Percentiles rank a stretch among this genome's conserved stretches.
Evolutionary conservation across 2,888 invertebrate genomes (phyloP).

Genomic region (Alentia gelatinosa): DNA sequence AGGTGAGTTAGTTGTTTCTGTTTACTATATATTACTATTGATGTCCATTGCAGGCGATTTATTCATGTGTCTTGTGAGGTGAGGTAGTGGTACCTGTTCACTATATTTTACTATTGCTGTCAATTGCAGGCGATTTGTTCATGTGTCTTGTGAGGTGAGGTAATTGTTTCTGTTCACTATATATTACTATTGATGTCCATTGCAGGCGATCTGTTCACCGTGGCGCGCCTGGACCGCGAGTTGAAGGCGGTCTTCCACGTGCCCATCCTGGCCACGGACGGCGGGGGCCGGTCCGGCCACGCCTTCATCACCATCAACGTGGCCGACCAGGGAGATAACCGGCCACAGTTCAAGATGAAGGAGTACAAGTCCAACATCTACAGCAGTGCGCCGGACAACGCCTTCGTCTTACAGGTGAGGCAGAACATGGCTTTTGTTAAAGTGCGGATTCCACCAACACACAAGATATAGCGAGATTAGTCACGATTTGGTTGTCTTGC

Average conservation of each 20-base stretch:
- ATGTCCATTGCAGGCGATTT: conserved; percentile 78
- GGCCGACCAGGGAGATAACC: conserved; percentile 79
- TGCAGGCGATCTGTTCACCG: conserved; percentile 78
- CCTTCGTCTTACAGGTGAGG: conserved; percentile 74
- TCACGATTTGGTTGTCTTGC: no score
- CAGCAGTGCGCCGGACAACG: conserved; percentile 71
- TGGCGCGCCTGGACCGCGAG: conserved; percentile 83
- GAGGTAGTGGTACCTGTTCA: no score
- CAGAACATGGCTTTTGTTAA: neutral
- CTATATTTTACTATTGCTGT: no score
- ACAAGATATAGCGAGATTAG: no score
- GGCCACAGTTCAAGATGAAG: conserved; percentile 77
- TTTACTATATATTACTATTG: no score
- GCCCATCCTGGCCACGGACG: conserved; percentile 79
- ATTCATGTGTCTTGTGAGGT: conserved; percentile 63
- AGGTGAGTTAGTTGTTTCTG: no score
- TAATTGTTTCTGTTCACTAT: no score
- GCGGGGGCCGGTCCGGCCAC: conserved; percentile 75
- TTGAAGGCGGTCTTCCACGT: conserved; percentile 78
- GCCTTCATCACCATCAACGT: conserved; percentile 72
- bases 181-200: no score
- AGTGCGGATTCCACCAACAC: neutral
- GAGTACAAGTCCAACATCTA: conserved; percentile 78
- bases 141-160: no score
- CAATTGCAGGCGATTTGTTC: no score